phyloP scores from a whole-genome alignment of 2,797 vertebrate genomes.

The Emys orbicularis region DNA sequence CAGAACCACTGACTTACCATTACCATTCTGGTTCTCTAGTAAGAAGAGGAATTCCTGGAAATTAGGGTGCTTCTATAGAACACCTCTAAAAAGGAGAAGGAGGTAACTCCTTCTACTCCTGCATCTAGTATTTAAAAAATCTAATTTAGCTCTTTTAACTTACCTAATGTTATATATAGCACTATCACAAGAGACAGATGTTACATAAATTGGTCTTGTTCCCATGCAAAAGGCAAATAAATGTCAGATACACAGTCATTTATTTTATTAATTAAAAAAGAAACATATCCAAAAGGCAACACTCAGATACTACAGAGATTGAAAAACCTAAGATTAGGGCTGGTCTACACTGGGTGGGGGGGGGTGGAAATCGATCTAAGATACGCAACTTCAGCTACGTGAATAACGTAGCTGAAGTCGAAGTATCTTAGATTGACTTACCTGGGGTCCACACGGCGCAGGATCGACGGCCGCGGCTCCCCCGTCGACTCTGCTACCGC shows the following conservation, averaged over 20 bases:
- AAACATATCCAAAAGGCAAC: background rate
- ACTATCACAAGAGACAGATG: background rate
- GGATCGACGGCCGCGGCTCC: no score
- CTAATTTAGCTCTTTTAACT: background rate
- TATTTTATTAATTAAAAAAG: background rate
- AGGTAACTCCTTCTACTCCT: background rate
- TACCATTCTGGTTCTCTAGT: background rate
- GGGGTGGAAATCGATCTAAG: no score
- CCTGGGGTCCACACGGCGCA: no score
- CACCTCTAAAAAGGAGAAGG: background rate
- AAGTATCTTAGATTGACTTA: no score
- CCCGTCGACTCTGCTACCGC: no score
- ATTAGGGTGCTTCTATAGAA: background rate
- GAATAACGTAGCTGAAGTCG: no score
- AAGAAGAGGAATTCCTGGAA: background rate
- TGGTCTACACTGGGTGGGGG: no score
- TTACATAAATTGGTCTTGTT: background rate
- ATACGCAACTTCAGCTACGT: no score
- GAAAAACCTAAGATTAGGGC: background rate
- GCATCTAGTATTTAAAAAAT: background rate
- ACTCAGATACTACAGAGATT: background rate
- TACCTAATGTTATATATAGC: background rate
- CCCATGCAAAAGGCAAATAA: background rate
- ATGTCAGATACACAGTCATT: background rate
- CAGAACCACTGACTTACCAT: background rate